Percentiles rank a stretch among this genome's conserved stretches.
Evolutionary conservation across 2,113 vertebrate genomes (phyloP).

Genomic region (Chinchilla lanigera): DNA sequence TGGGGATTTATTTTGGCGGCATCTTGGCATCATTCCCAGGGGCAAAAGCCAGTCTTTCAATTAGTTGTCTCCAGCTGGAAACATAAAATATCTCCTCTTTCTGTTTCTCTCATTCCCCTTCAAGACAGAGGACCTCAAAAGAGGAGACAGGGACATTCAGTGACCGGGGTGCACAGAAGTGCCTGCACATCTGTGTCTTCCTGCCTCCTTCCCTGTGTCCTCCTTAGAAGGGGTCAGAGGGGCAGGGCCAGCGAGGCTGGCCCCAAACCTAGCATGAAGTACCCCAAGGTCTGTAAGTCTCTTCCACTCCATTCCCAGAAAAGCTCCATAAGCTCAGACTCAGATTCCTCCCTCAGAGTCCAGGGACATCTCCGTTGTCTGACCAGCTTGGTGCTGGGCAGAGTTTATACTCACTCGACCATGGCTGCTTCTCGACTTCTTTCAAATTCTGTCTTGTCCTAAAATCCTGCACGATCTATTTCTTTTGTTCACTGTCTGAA

Average conservation of each 20-base stretch:
- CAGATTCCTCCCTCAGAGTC: background rate
- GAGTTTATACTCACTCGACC: fast-evolving
- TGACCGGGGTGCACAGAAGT: background rate
- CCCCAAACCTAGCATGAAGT: background rate
- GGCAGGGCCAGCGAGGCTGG: too few relatives aligned
- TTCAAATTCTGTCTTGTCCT: background rate
- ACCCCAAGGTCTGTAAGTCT: background rate
- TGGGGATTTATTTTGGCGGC: background rate
- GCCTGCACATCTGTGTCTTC: background rate
- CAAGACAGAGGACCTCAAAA: background rate
- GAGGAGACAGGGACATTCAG: background rate
- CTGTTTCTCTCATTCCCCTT: background rate
- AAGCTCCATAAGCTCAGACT: background rate
- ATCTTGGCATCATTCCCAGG: background rate
- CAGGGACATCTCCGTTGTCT: too few relatives aligned
- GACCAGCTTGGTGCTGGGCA: background rate
- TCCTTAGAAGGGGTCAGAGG: background rate
- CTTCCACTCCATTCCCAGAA: background rate
- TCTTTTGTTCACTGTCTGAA: background rate
- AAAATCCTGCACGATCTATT: background rate
- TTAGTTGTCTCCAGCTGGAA: background rate
- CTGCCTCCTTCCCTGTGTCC: background rate
- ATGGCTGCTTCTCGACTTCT: background rate
- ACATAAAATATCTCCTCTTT: background rate
- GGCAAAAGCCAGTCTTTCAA: background rate